A percentile compares a stretch with the other conserved stretches of the same genome.
Conservation (phyloP, 2,797 vertebrate species). For the Avahi laniger region DNA sequence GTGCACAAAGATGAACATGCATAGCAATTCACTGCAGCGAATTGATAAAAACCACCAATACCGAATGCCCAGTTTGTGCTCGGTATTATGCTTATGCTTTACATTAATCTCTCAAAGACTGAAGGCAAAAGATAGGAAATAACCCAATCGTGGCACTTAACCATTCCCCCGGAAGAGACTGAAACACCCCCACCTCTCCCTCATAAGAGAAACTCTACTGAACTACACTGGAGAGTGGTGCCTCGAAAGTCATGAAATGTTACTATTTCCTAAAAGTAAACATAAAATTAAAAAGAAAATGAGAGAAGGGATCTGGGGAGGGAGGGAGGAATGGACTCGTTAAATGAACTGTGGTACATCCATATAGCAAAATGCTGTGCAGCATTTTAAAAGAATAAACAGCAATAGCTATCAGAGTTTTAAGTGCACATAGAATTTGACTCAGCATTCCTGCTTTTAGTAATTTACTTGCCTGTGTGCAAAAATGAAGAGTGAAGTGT, state of each 20-base stretch:
- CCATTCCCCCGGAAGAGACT: background rate
- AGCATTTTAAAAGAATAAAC: background rate
- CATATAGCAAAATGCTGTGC: background rate
- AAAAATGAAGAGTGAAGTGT: background rate
- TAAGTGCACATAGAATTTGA: slow-evolving; percentile 15
- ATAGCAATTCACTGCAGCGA: background rate
- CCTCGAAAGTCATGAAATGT: background rate
- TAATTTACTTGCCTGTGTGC: background rate
- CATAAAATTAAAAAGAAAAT: background rate
- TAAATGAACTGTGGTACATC: background rate
- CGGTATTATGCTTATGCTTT: background rate
- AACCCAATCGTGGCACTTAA: background rate
- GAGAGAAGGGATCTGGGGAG: background rate
- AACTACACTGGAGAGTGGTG: background rate
- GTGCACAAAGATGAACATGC: background rate
- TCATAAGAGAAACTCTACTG: background rate
- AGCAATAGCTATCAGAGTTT: background rate
- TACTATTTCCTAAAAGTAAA: background rate
- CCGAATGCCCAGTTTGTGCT: background rate
- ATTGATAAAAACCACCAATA: background rate
- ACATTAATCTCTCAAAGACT: background rate
- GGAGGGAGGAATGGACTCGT: no score
- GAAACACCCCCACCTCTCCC: background rate
- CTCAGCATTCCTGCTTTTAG: slow-evolving; percentile 33
- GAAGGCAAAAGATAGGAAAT: background rate